Base-by-base conservation (phyloP, 2,888 invertebrate species). In the Agrotis exclamationis region DNA sequence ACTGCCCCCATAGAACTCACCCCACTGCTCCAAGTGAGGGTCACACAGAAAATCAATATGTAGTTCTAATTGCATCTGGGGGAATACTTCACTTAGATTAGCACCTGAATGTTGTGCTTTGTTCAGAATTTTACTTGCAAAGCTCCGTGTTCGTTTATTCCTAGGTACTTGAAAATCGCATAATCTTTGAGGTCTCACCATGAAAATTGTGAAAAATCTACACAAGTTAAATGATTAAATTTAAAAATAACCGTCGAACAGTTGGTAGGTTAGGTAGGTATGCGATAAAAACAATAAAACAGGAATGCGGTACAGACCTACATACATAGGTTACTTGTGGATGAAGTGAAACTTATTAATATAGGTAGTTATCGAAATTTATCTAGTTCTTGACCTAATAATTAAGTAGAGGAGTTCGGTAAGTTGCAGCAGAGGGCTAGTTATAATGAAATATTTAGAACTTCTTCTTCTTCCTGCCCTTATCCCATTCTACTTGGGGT, bases 21-120 rank as follows among this genome's bases (percentile, higher is more conserved):
- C 16, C n/a, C 48, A 66, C 67, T 39, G 13, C n/a, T n/a, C 47
- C 65, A 39, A n/a, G 24, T 44, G 39, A 50, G 68, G 39, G 66
- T 39, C 48, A 24, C 50, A 3, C 18, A 22, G 16, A 13, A 50
- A 68, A 68, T 68, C 50, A 68, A 50, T 50, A 24, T n/a, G n/a
- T n/a, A 24, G 39, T 66, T 66, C 48, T 14, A 16, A 48, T 67
- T 24, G 9, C 16, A 50, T 66, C 67, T 48, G 22, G 13, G 18
- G 22, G 6, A 39, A 33, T 24, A 64, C 33, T 7, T 24, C n/a
- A 50, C 33, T 67, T 66, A 66, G 22, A 48, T 50, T 11, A n/a
- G n/a, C 22, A 66, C 22, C n/a, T 66, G 13, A 65, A 22, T 48
- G 39, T 24, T 16, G 1, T 3, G n/a, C 5, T 44, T 44, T 44